Percentiles rank a stretch among this genome's conserved stretches.
These are phyloP conservation scores for Drosophila antonietae DNA, from an alignment of 2,888 invertebrate species.

Conservation along the genomic window DNA sequence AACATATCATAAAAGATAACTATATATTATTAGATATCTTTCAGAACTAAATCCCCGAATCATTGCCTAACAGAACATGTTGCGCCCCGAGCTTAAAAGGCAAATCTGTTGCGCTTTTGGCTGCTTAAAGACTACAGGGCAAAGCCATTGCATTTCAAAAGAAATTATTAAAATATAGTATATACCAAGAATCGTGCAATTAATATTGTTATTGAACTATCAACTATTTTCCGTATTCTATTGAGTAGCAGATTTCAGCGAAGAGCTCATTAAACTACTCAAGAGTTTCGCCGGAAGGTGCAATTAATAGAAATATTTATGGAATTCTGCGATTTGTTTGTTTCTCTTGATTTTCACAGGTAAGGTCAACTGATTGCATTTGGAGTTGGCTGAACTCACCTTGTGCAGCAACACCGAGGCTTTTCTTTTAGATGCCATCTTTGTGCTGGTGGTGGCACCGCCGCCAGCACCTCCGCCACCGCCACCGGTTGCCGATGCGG, in stretches of 20 bases:
- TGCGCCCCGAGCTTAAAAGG: not conserved
- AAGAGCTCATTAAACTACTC: not conserved
- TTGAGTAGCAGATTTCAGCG: not conserved
- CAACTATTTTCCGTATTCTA: not conserved
- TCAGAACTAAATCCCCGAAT: not conserved
- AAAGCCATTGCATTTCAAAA: not conserved
- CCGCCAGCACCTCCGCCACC: slow-evolving; percentile 83
- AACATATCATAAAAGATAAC: too few relatives aligned
- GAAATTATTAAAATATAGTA: not conserved
- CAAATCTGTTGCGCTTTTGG: slow-evolving; percentile 2
- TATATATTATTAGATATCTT: not conserved
- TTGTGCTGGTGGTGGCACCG: slow-evolving; percentile 82
- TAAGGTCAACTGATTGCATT: not conserved
- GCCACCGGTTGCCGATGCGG: slow-evolving; percentile 83
- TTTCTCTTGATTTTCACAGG: not conserved
- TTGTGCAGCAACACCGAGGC: slow-evolving; percentile 85
- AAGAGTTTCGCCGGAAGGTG: not conserved
- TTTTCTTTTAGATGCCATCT: slow-evolving; percentile 85
- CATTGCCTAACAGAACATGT: not conserved
- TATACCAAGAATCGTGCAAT: not conserved
- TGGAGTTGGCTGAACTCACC: slow-evolving; percentile 71
- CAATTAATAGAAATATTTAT: too few relatives aligned
- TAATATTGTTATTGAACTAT: not conserved
- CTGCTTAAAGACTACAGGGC: not conserved
- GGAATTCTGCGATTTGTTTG: not conserved